Evolutionary conservation across 1,140 invertebrate species (phyloP), one percentile per base, ranked within the genome.

Genomic region (Drosophila watanabei): DNA sequence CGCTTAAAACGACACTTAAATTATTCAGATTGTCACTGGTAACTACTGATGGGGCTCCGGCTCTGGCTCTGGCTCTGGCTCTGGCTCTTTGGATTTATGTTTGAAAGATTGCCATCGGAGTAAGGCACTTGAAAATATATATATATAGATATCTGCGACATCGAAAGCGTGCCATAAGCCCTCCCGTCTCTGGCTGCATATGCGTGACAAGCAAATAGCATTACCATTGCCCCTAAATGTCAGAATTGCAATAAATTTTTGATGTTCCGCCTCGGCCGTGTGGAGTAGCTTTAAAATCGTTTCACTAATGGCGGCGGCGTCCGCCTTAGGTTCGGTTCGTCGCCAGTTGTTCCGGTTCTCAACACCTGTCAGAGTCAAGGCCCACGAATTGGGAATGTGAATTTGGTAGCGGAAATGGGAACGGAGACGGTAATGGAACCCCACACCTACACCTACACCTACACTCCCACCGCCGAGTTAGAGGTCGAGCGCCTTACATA

Each of bases 321-420:
- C 43, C 59, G 37, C 54, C 54, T 57, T 57, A 7, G 54, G 54
- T 14, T 39, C 54, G 54, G 20, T 57, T 57, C 54, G 54, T 57
- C 77, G 81, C 45, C 85, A 89, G 85, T 90, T 89, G 85, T 90
- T 90, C 61, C 52, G 48, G 75, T 89, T 89, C 85, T 89, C 85
- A 89, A 69, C 80, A 69, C 80, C 80, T 87, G 83, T 77, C 85
- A 68, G 63, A 78, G 63, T 71, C 76, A 79, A 79, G 76, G 76
- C 56, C 69, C 46, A 13, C 54, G 28, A 61, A 43, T 51, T 73
- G 32, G 68, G 68, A 54, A 69, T 24, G 41, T 37, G 49, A 30
- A 73, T 73, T 60, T 20, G 66, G 56, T 61, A 45, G 32, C 39
- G 68, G 70, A 72, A 73, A 49, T 60, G 37, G 54, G 45, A 33